Conservation (phyloP, 1,140 invertebrate species). For the Drosophila sturtevanti region DNA sequence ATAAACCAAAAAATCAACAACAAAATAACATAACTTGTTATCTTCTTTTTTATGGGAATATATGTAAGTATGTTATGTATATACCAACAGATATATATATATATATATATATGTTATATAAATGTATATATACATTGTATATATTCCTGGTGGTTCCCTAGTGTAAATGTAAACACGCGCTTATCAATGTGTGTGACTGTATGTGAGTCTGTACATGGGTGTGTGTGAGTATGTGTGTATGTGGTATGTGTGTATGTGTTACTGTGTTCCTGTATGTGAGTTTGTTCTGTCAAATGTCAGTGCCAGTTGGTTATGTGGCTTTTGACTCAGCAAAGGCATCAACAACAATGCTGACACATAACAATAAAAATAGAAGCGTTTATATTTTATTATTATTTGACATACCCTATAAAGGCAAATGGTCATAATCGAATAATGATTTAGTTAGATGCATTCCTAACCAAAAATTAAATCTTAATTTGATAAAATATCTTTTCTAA, state of each 20-base stretch:
- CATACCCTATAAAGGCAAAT: conserved; percentile 31
- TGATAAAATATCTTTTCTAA: no score
- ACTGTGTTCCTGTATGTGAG: no score
- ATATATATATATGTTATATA: conserved; percentile 44
- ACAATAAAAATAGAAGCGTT: conserved; percentile 69
- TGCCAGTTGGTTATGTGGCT: conserved; percentile 75
- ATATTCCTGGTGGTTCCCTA: conserved; percentile 51
- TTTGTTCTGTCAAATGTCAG: conserved; percentile 68
- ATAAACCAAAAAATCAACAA: conserved; percentile 26
- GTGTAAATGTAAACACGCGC: conserved; percentile 72
- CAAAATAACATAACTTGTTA: conserved; percentile 68
- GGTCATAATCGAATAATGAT: neutral
- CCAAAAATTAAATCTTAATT: no score
- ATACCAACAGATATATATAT: conserved; percentile 48
- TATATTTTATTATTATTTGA: conserved; percentile 69
- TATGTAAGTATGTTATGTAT: no score
- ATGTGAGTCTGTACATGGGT: conserved; percentile 1
- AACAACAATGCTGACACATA: conserved; percentile 64
- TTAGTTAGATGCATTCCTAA: no score
- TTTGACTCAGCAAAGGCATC: conserved; percentile 58
- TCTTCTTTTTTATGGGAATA: conserved; percentile 57
- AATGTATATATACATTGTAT: conserved; percentile 28
- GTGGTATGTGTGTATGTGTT: no score
- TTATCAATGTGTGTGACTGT: conserved; percentile 48
- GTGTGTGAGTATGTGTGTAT: conserved; percentile 16